phyloP scores from a whole-genome alignment of 2,888 invertebrate genomes.

The Cheilosia soror region DNA sequence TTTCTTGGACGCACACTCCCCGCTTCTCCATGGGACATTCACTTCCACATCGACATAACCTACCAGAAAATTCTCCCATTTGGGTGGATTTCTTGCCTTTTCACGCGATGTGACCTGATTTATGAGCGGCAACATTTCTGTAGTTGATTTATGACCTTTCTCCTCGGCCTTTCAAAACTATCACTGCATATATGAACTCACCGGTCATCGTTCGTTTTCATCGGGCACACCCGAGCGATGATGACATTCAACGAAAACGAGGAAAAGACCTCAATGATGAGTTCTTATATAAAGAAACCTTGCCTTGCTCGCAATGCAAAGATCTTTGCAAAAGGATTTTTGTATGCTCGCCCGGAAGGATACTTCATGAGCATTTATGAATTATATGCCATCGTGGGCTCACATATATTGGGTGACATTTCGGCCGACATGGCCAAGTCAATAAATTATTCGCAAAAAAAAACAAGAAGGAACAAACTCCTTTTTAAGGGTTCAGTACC shows the following conservation, averaged over 20 bases:
- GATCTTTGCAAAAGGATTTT: conserved; percentile 18
- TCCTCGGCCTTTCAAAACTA: conserved; percentile 36
- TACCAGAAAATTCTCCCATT: conserved; percentile 25
- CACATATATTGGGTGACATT: conserved; percentile 43
- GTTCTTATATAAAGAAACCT: conserved; percentile 22
- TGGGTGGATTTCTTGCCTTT: conserved; percentile 49
- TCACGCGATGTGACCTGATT: conserved; percentile 54
- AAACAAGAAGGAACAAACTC: neutral
- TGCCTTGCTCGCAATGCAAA: neutral
- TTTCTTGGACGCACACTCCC: too few relatives aligned
- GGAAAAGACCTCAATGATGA: conserved; percentile 17
- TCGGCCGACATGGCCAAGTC: conserved; percentile 40
- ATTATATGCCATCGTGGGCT: conserved; percentile 43
- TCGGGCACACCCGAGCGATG: conserved; percentile 27
- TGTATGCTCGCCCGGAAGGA: conserved; percentile 46
- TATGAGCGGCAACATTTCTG: conserved; percentile 51
- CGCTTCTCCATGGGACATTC: too few relatives aligned
- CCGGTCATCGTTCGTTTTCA: conserved; percentile 34
- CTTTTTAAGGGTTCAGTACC: conserved; percentile 23
- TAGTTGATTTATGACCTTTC: conserved; percentile 61
- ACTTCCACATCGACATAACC: neutral
- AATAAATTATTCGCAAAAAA: conserved; percentile 42
- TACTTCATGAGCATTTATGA: conserved; percentile 47
- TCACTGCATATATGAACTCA: conserved; percentile 24
- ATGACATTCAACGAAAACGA: conserved; percentile 21